A percentile compares a stretch with the other conserved stretches of the same genome.
phyloP scores from a whole-genome alignment of 2,888 invertebrate genomes.

The Cacoxenus indagator region DNA sequence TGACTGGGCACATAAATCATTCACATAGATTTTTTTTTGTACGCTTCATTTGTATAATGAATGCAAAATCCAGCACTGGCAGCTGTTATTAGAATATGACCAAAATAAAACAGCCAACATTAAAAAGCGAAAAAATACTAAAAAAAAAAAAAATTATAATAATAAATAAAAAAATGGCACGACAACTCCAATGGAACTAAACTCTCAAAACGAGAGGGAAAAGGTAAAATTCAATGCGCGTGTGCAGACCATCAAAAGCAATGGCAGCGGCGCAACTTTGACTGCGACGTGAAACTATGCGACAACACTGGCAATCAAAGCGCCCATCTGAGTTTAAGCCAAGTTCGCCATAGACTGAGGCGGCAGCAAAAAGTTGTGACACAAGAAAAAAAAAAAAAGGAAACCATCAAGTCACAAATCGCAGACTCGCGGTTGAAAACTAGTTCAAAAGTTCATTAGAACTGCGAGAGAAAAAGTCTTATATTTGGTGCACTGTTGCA shows the following conservation, averaged over 20 bases:
- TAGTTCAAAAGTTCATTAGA: slow-evolving; percentile 65
- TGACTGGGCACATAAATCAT: slow-evolving; percentile 5
- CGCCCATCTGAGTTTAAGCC: background rate
- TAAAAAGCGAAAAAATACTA: slow-evolving; percentile 5
- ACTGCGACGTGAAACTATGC: background rate
- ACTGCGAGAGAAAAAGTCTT: slow-evolving; percentile 17
- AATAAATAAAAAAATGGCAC: slow-evolving; percentile 12
- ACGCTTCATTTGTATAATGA: slow-evolving; percentile 31
- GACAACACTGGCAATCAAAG: slow-evolving; percentile 17
- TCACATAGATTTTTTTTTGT: slow-evolving; percentile 5
- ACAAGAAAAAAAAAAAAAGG: background rate
- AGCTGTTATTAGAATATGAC: slow-evolving; percentile 32
- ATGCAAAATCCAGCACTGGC: slow-evolving; percentile 34
- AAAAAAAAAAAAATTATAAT: background rate
- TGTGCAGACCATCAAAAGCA: slow-evolving; percentile 29
- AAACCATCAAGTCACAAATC: background rate
- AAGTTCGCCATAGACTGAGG: background rate
- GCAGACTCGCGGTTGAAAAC: slow-evolving; percentile 40
- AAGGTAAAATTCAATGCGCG: slow-evolving; percentile 53
- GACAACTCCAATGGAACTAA: slow-evolving; percentile 2
- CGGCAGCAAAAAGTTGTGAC: background rate
- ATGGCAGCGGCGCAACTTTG: background rate
- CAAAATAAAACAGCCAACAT: background rate
- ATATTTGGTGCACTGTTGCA: background rate
- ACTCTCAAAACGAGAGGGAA: no score